Evolutionary conservation across 2,797 vertebrate genomes (phyloP).

Genomic region (Tenualosa ilisha): DNA sequence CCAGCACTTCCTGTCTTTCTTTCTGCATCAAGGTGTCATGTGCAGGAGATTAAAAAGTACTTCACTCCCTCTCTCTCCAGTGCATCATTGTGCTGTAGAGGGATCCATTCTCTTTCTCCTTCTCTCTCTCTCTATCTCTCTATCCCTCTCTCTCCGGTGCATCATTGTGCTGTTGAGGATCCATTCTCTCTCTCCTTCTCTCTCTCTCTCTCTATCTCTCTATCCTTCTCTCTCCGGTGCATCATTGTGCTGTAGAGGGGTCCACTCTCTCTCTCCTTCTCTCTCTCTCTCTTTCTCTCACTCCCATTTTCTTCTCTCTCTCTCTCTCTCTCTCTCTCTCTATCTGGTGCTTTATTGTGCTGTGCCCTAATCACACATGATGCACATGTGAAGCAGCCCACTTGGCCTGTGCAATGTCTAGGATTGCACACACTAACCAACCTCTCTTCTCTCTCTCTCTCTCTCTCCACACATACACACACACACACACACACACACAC

Average conservation of each 20-base stretch:
- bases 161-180: no score
- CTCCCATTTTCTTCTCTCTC: not conserved
- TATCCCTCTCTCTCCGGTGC: no score
- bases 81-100: no score
- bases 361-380: slow-evolving; percentile 45
- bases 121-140: no score
- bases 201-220: not conserved
- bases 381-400: slow-evolving; percentile 36
- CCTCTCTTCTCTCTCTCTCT: not conserved
- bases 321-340: not conserved
- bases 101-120: no score
- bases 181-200: not conserved
- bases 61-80: no score
- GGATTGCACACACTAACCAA: slow-evolving; percentile 40
- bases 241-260: no score
- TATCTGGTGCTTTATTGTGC: no score
- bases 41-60: not conserved
- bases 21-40: not conserved
- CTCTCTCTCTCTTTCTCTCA: not conserved
- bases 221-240: not conserved
- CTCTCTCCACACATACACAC: no score
- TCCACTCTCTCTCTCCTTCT: not conserved
- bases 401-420: slow-evolving; percentile 37
- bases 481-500: not conserved
- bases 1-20: not conserved